Evolutionary conservation across 2,113 vertebrate genomes (phyloP), one percentile per base, ranked within the genome.

Genomic region (Neolamprologus fasciatus): DNA sequence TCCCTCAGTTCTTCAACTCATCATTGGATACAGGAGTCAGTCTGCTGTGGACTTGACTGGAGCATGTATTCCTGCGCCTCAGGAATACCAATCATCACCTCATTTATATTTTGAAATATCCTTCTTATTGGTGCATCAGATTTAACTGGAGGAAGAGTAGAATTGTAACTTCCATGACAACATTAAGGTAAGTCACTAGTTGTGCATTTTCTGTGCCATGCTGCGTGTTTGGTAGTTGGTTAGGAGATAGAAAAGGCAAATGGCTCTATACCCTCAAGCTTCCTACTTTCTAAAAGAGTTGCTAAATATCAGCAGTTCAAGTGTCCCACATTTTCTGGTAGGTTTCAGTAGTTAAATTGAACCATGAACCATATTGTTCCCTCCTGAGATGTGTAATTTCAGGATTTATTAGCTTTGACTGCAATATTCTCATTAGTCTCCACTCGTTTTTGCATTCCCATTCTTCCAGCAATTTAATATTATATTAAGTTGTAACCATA

Each of bases 1-100:
- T 88, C 51, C 66, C 86, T 87, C 88, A 90, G 73, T 94, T 93
- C 81, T 84, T 91, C 88, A 91, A 91, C 92, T 95, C 93, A 92
- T 95, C 92, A 86, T 90, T 89, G 71, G 71, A 86, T 47, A 11
- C 26, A 85, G 84, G 76, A 94, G 89, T 91, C 91, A 92, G 82
- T 91, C 89, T 90, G 86, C 92, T 81, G 86, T 81, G 85, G 92
- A 92, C 92, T 87, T 90, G 86, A n/a, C n/a, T n/a, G n/a, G n/a
- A n/a, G n/a, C n/a, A n/a, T n/a, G n/a, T n/a, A n/a, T n/a, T n/a
- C n/a, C n/a, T n/a, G n/a, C n/a, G n/a, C n/a, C n/a, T n/a, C n/a
- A 86, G 66, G 79, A 82, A 57, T 84, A 82, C 89, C 84, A 88
- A 71, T 86, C 82, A 89, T 76, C 83, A 26, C 19, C 68, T 90